Percentiles rank a stretch among this genome's conserved stretches.
Evolutionary conservation across 2,797 vertebrate genomes (phyloP).

Genomic region (Rhinoraja longicauda): DNA sequence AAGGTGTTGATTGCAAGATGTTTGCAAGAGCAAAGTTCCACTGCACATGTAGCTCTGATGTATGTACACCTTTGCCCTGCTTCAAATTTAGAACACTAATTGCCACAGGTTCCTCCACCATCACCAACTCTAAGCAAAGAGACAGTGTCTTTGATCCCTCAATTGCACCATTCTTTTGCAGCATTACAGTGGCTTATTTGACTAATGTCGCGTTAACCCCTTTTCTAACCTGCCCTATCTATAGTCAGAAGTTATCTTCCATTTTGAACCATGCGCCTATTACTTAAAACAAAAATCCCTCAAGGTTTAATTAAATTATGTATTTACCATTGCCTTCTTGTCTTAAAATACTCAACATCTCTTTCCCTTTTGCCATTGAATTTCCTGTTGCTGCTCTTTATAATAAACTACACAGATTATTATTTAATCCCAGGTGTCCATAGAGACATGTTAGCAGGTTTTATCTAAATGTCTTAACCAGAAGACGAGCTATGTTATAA

Average conservation of each 20-base stretch:
- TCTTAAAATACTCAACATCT: background rate
- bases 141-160: no score
- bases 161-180: no score
- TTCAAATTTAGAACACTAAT: background rate
- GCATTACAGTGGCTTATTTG: no score
- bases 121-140: no score
- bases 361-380: background rate
- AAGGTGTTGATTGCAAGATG: slow-evolving; percentile 20
- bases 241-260: background rate
- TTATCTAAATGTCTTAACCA: background rate
- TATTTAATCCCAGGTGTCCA: background rate
- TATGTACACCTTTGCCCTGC: no score
- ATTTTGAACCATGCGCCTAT: background rate
- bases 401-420: background rate
- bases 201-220: no score
- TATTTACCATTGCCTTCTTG: background rate
- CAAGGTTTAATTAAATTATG: background rate
- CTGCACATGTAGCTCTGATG: background rate
- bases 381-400: background rate
- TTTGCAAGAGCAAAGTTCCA: slow-evolving; percentile 29
- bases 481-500: background rate
- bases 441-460: background rate
- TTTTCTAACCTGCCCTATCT: no score
- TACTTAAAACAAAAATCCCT: background rate
- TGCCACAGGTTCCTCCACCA: background rate